These are phyloP conservation scores for Phania funesta DNA, from an alignment of 2,888 invertebrate species.

Conservation along the genomic window DNA sequence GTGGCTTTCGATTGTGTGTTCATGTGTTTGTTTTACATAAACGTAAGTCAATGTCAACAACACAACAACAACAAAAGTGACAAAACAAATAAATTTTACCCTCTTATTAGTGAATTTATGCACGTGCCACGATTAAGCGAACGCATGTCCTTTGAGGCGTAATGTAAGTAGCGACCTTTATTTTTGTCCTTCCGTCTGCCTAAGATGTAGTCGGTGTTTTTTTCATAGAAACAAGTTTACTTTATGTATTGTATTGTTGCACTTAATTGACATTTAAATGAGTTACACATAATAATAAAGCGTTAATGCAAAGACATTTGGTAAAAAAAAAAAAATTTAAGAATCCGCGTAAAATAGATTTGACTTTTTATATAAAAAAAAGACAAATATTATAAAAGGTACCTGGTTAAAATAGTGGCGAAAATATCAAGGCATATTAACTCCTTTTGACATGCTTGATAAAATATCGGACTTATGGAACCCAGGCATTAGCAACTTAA, in stretches of 20 bases:
- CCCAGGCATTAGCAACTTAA: too few species aligned
- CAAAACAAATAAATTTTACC: conserved; percentile 38
- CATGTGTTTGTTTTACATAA: conserved; percentile 1
- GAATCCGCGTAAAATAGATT: neutral
- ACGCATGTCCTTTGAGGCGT: conserved; percentile 62
- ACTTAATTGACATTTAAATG: conserved; percentile 24
- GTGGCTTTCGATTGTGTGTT: neutral
- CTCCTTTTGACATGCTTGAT: too few species aligned
- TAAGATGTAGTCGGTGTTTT: neutral
- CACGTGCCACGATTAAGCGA: conserved; percentile 70
- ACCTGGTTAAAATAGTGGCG: too few species aligned
- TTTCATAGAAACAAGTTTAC: neutral
- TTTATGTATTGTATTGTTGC: conserved; percentile 12
- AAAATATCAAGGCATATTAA: too few species aligned
- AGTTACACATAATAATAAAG: neutral
- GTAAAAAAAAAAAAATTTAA: neutral
- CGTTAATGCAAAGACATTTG: neutral
- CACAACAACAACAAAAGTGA: neutral
- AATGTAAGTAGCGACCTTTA: conserved; percentile 45
- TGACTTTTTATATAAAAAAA: too few species aligned
- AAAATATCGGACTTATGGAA: too few species aligned
- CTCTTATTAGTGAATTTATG: conserved; percentile 68
- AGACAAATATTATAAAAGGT: too few species aligned
- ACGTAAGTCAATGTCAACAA: conserved; percentile 28
- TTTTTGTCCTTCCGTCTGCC: neutral